Evolutionary conservation across 23 tunicate species (phyloP), one percentile per base, ranked within the genome.

Genomic region (Styela plicata): DNA sequence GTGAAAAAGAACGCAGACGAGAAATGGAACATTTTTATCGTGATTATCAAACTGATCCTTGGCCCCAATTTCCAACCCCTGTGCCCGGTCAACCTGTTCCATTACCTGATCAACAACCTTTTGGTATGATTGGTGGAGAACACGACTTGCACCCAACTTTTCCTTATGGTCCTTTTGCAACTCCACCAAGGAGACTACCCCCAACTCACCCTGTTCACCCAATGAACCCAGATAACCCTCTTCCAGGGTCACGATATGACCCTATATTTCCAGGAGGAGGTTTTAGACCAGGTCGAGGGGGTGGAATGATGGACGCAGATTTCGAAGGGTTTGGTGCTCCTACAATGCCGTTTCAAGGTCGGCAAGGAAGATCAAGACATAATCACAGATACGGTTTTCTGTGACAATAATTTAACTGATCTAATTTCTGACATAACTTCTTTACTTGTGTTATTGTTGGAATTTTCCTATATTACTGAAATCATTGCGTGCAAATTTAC

Each of bases 191-290:
- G 24, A 63, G 82, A 2, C 23, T 74, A 34, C 91, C 91, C 20
- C 81, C 81, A 20, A 20, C 31, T 17, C 57, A 22, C 13, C 52
- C 63, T 16, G 23, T 21, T 24, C 81, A 76, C 53, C 81, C 81
- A 21, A 33, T 44, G 33, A 85, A 89, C 30, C 74, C 82, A 26
- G 87, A 80, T 26, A 91, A 91, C 78, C 97, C 91, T 17, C 79
- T 91, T n/a, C 97, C 97, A 5, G 97, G 97, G 20, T 91, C 97
- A 28, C 74, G 98, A 21, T 93, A 80, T 64, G 98, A 93, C 63
- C 98, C 98, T 3, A 85, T 88, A 63, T 63, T 78, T 67, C 98
- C 98, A 1, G 79, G 85, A 1, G 91, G 97, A 34, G 64, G 74
- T 24, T 85, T 81, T 33, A 65, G 89, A 36, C 89, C 89, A 17